These are phyloP conservation scores for Phymanthus crucifer DNA, from an alignment of 92 coral and sea anemone species.

Conservation along the genomic window DNA sequence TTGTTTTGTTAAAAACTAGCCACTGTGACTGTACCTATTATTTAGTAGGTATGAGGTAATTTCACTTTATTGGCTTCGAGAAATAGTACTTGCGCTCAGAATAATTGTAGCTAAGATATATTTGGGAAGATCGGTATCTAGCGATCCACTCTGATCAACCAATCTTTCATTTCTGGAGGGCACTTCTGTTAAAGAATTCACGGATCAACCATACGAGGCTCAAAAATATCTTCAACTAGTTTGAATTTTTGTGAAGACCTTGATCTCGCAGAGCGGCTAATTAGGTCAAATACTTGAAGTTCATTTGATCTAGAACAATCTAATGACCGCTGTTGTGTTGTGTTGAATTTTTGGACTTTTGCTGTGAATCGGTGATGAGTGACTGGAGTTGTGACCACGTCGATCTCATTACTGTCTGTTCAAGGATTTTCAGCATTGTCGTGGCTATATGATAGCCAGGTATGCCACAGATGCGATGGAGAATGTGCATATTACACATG, in stretches of 20 bases:
- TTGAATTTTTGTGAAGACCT: constrained; percentile 35
- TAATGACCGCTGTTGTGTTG: neutral
- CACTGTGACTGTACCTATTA: neutral
- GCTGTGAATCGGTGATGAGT: constrained; percentile 27
- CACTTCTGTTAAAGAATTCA: constrained; percentile 5
- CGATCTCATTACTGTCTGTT: constrained; percentile 7
- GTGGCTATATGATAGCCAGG: neutral
- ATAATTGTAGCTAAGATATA: neutral
- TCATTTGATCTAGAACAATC: constrained; percentile 31
- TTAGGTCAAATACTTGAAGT: constrained; percentile 35
- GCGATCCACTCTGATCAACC: neutral
- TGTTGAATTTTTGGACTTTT: constrained; percentile 14
- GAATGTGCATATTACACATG: neutral
- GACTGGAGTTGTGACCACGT: neutral
- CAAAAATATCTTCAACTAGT: constrained; percentile 12
- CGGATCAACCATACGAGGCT: constrained; percentile 12
- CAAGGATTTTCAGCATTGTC: neutral
- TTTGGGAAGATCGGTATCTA: neutral
- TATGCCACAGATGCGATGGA: neutral
- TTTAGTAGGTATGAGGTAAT: neutral
- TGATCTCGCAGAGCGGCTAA: constrained; percentile 21
- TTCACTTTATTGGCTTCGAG: neutral
- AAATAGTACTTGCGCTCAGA: neutral
- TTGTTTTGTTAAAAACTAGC: neutral
- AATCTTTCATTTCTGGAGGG: neutral